These are phyloP conservation scores for Acanthochromis polyacanthus DNA, from an alignment of 2,113 vertebrate genomes.

Conservation along the genomic window DNA sequence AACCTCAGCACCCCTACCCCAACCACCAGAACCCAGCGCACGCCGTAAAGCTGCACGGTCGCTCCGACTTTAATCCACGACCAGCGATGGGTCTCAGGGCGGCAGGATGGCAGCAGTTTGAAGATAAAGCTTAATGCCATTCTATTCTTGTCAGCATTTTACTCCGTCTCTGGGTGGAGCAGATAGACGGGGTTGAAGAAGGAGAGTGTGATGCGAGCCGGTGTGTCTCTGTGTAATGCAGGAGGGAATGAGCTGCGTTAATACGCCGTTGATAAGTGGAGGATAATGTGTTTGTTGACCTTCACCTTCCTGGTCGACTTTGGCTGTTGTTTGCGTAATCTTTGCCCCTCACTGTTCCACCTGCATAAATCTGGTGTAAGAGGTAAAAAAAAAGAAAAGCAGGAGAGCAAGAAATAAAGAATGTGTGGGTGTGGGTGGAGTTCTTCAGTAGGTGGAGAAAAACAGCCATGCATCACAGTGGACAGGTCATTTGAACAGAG, in stretches of 20 bases:
- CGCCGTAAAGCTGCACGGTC: constrained; percentile 20
- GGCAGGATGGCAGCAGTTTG: neutral
- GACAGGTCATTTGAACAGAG: constrained; percentile 58
- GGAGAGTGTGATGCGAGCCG: constrained; percentile 9
- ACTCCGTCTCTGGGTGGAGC: neutral
- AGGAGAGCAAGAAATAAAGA: constrained; percentile 38
- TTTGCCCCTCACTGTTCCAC: constrained; percentile 30
- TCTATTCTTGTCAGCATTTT: neutral
- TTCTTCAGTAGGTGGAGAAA: constrained; percentile 25
- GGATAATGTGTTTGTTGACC: constrained; percentile 60
- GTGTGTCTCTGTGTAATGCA: constrained; percentile 18
- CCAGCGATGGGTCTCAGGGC: neutral
- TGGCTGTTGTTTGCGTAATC: constrained; percentile 35
- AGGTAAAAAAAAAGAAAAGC: constrained; percentile 28
- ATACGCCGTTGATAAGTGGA: constrained; percentile 32
- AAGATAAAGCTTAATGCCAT: constrained; percentile 25
- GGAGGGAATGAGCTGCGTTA: constrained; percentile 13
- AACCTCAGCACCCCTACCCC: neutral
- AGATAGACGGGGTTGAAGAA: constrained; percentile 23
- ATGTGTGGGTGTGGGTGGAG: neutral
- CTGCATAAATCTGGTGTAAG: constrained; percentile 40
- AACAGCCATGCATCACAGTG: constrained; percentile 54
- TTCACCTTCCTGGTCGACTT: constrained; percentile 29
- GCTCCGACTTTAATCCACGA: neutral
- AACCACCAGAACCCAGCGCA: constrained; percentile 22